Evolutionary conservation across 2,113 vertebrate species (phyloP).

Genomic region (Sigmodon hispidus): DNA sequence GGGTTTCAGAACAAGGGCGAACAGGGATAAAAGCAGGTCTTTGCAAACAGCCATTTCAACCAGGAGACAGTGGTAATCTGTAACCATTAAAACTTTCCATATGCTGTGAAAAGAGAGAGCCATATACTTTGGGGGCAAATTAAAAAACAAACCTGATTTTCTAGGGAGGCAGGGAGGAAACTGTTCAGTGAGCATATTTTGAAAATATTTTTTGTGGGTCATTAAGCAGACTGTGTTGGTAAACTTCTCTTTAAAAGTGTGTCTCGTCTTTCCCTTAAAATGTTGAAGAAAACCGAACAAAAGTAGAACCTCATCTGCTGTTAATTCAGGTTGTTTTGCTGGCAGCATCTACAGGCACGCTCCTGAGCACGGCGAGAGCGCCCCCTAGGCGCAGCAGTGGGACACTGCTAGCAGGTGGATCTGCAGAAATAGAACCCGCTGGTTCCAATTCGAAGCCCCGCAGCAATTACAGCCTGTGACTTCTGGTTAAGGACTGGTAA

Average conservation of each 20-base stretch:
- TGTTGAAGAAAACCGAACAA: conserved; percentile 28
- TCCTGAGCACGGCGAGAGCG: conserved; percentile 78
- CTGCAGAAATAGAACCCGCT: background rate
- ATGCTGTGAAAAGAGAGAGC: conserved; percentile 37
- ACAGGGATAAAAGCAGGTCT: conserved; percentile 11
- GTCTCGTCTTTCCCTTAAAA: conserved; percentile 15
- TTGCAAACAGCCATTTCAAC: conserved; percentile 61
- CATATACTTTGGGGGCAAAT: background rate
- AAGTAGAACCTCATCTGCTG: background rate
- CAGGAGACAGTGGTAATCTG: background rate
- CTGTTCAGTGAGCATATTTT: conserved; percentile 29
- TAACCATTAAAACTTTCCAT: conserved; percentile 50
- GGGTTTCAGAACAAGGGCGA: conserved; percentile 60
- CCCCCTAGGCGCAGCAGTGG: conserved; percentile 84
- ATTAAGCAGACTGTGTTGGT: conserved; percentile 13
- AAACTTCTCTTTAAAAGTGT: conserved; percentile 27
- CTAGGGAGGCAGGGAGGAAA: conserved; percentile 13
- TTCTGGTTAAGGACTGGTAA: accelerated
- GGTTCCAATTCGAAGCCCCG: conserved; percentile 14
- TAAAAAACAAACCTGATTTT: conserved; percentile 1
- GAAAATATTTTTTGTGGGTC: conserved; percentile 35
- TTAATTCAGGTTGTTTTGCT: background rate
- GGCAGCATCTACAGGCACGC: background rate
- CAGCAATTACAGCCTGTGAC: accelerated
- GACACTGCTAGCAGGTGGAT: conserved; percentile 82